Evolutionary conservation across 2,113 vertebrate species (phyloP).

Genomic region (Indicator indicator): DNA sequence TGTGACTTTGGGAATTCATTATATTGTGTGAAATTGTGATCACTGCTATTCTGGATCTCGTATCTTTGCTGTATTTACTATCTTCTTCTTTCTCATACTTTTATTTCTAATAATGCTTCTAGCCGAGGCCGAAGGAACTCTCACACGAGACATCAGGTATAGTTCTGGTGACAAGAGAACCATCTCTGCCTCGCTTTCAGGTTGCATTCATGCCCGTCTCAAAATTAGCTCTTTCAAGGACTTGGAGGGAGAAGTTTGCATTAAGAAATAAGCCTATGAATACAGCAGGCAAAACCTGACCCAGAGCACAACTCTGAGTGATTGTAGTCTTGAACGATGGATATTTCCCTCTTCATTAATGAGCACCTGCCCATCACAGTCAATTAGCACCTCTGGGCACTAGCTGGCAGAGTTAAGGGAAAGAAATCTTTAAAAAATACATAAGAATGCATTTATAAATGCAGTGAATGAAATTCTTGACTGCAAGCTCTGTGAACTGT

Average conservation of each 20-base stretch:
- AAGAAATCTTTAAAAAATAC: background rate
- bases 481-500: background rate
- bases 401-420: background rate
- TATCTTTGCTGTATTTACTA: slow-evolving; percentile 78
- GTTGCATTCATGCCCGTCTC: slow-evolving; percentile 62
- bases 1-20: slow-evolving; percentile 79
- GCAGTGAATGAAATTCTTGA: background rate
- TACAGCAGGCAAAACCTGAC: slow-evolving; percentile 8
- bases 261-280: slow-evolving; percentile 41
- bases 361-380: background rate
- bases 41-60: slow-evolving; percentile 61
- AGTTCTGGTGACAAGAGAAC: slow-evolving; percentile 65
- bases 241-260: slow-evolving; percentile 74
- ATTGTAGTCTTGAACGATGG: background rate
- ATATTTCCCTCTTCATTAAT: background rate
- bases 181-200: background rate
- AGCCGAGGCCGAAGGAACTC: slow-evolving; percentile 99
- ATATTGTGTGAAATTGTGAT: slow-evolving; percentile 76
- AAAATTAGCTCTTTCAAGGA: slow-evolving; percentile 22
- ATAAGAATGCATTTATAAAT: background rate
- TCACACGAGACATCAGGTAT: slow-evolving; percentile 97
- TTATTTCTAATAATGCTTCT: slow-evolving; percentile 82
- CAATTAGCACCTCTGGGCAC: background rate
- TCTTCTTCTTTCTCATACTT: slow-evolving; percentile 78
- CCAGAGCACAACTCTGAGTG: background rate